These are phyloP conservation scores for Zygothrica quintamaculata DNA, from an alignment of 2,888 invertebrate species.

Conservation along the genomic window DNA sequence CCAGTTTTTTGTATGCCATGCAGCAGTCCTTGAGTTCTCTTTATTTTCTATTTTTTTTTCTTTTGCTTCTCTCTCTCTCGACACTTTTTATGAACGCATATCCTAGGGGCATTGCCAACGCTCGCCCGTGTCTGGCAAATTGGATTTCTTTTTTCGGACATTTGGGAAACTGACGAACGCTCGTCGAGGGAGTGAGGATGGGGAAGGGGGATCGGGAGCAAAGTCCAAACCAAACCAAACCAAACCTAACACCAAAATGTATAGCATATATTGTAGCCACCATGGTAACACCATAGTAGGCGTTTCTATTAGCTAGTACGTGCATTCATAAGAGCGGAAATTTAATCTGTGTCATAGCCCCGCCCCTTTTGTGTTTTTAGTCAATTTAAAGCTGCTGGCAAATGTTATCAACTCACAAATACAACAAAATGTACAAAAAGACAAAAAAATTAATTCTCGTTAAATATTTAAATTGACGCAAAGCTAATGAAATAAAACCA, in stretches of 20 bases:
- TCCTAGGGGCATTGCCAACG: constrained; percentile 70
- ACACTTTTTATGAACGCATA: constrained; percentile 67
- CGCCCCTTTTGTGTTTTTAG: constrained; percentile 33
- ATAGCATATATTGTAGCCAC: constrained; percentile 14
- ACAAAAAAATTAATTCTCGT: constrained; percentile 56
- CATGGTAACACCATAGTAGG: constrained; percentile 15
- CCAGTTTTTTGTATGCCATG: constrained; percentile 35
- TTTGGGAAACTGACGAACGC: constrained; percentile 67
- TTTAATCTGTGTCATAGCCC: constrained; percentile 66
- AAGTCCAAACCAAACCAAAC: no score
- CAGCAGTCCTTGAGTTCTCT: constrained; percentile 20
- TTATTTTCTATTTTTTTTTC: constrained; percentile 12
- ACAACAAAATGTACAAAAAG: constrained; percentile 2
- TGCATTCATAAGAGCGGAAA: constrained; percentile 73
- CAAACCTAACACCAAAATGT: constrained; percentile 35
- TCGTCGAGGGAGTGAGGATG: constrained; percentile 39
- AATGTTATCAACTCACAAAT: constrained; percentile 54
- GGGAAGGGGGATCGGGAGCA: constrained; percentile 13
- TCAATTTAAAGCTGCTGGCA: constrained; percentile 71
- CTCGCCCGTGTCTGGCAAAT: constrained; percentile 62
- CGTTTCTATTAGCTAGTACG: constrained; percentile 71
- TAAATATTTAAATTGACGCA: constrained; percentile 77
- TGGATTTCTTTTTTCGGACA: constrained; percentile 76
- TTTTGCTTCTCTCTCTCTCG: constrained; percentile 46
- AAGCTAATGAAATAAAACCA: constrained; percentile 74